Conservation (phyloP, 2,797 vertebrate genomes). For the Poecilia gillii region DNA sequence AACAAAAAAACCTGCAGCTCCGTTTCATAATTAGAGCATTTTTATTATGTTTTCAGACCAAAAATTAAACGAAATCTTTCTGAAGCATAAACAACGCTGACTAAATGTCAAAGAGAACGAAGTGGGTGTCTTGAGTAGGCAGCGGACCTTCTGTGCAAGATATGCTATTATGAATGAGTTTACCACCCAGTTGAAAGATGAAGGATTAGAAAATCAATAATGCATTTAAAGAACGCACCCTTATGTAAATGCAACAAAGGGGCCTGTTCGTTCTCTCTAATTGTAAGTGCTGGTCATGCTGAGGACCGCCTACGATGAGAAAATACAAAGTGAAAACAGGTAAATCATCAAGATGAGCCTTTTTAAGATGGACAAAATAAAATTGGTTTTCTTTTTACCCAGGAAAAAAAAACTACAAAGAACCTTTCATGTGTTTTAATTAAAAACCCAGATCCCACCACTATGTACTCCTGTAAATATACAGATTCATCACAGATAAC, state of each 20-base stretch:
- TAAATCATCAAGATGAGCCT: not conserved
- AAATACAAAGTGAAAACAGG: not conserved
- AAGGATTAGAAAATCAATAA: slow-evolving; percentile 25
- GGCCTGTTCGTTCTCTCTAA: not conserved
- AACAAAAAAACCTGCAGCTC: too few species aligned
- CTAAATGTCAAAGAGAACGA: slow-evolving; percentile 11
- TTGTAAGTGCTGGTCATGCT: not conserved
- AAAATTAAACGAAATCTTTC: not conserved
- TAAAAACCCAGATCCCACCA: not conserved
- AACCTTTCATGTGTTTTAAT: not conserved
- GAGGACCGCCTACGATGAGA: not conserved
- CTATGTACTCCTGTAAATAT: not conserved
- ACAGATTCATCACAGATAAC: not conserved
- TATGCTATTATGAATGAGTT: slow-evolving; percentile 34
- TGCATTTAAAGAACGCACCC: slow-evolving; percentile 10
- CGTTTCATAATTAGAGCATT: slow-evolving; percentile 12
- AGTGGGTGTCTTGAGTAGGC: slow-evolving; percentile 47
- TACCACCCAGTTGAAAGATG: slow-evolving; percentile 26
- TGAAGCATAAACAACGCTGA: slow-evolving; percentile 25
- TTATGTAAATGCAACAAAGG: slow-evolving; percentile 27
- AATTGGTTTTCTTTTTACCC: not conserved
- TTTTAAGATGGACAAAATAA: not conserved
- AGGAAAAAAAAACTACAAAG: not conserved
- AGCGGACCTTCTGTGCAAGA: slow-evolving; percentile 26
- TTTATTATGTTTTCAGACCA: not conserved